Base-by-base conservation (phyloP, 2,888 invertebrate genomes). In the Sarcophaga subvicina region DNA sequence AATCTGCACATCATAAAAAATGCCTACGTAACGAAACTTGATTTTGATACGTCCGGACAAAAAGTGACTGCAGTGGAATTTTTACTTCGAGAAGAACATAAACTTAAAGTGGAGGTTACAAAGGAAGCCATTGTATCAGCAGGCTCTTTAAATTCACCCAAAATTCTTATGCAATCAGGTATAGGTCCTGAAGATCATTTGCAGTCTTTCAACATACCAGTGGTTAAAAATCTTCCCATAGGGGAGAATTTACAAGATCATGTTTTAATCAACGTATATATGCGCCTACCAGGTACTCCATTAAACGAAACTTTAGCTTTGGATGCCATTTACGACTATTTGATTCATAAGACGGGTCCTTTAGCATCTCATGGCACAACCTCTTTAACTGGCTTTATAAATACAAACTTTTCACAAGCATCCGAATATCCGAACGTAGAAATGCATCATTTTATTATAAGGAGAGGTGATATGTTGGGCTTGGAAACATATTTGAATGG, bases 211-310 rank as follows among this genome's bases (percentile, higher is more conserved):
- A 81, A 88, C 0, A 90, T 92, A 22, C 89, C 90, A 0, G 73
- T 90, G 0, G 25, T 90, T 2, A 85, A 89, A 12, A 83, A 90
- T 72, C 78, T 91, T 6, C 83, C 80, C 1, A 96, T 97, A 0
- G 96, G 96, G 3, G 94, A 96, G 88, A 96, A 97, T 90, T 93
- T 97, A 0, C 96, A 97, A 92, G 97, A 97, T 90, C 97, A 97
- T 91, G 95, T 96, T 25, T 95, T 95, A 0, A 94, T 95, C 2
- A 88, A 89, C 25, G 10, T 90, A 6, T 80, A 90, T 20, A 87
- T 90, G 3, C 88, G 89, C 67, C 93, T 95, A 89, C 25, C 77
- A 0, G 83, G 37, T 37, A 8, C 37, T 37, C 37, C 37, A 37
- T 10, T 37, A 37, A 37, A 90, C 92, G 4, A 93, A 92, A 88